A percentile compares a stretch with the other conserved stretches of the same genome.
phyloP scores from a whole-genome alignment of 2,113 vertebrate genomes.

The Hippocampus zosterae region DNA sequence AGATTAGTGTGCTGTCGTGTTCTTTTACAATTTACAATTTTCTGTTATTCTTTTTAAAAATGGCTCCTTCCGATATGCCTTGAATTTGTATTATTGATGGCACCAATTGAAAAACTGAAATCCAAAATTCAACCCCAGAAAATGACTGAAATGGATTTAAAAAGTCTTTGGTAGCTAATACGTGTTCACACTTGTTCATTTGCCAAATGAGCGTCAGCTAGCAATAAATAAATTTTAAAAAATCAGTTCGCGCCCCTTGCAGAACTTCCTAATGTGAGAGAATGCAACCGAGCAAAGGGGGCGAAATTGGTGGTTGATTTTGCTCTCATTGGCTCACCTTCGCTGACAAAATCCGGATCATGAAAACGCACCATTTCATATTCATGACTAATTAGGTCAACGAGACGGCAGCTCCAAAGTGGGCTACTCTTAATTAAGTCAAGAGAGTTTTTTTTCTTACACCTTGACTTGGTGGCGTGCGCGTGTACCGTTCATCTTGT shows the following conservation, averaged over 20 bases:
- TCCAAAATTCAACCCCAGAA: background rate
- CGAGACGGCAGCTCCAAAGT: slow-evolving; percentile 55
- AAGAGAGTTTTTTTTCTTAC: slow-evolving; percentile 41
- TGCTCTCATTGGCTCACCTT: slow-evolving; percentile 15
- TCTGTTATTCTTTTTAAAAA: too few relatives aligned
- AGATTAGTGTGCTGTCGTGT: too few relatives aligned
- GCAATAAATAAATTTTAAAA: slow-evolving; percentile 11
- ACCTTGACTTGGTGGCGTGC: slow-evolving; percentile 26
- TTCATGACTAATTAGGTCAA: slow-evolving; percentile 66
- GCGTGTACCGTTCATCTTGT: slow-evolving; percentile 5
- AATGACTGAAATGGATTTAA: background rate
- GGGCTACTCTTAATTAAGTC: slow-evolving; percentile 60
- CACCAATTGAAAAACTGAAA: background rate
- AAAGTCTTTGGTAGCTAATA: too few relatives aligned
- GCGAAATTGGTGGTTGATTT: slow-evolving; percentile 37
- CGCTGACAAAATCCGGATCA: slow-evolving; percentile 53
- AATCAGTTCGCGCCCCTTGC: slow-evolving; percentile 24
- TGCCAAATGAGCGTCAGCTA: background rate
- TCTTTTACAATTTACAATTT: too few relatives aligned
- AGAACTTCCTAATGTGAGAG: background rate
- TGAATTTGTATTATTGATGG: background rate
- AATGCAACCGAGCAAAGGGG: background rate
- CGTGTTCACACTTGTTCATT: background rate
- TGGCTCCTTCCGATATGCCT: too few relatives aligned
- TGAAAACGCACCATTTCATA: slow-evolving; percentile 66